A percentile compares a stretch with the other conserved stretches of the same genome.
Evolutionary conservation across 2,888 invertebrate species (phyloP).

Genomic region (Acrocera orbiculus): DNA sequence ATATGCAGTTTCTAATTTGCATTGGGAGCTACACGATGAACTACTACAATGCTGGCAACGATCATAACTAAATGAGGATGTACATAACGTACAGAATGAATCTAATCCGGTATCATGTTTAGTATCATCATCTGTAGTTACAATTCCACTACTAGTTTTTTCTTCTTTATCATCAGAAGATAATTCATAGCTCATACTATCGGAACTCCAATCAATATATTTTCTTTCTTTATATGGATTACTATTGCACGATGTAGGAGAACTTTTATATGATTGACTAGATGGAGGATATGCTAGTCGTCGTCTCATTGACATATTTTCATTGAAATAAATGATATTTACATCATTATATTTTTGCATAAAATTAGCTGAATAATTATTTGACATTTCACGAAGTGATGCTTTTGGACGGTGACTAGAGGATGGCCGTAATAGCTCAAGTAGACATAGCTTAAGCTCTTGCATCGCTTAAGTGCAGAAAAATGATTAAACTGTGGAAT

Average conservation of each 20-base stretch:
- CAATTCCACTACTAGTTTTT: constrained; percentile 4
- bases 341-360: constrained; percentile 26
- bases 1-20: constrained; percentile 21
- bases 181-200: constrained; percentile 22
- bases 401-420: constrained; percentile 22
- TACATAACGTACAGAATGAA: constrained; percentile 30
- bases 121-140: constrained; percentile 1
- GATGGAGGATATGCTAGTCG: constrained; percentile 19
- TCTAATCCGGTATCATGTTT: too few species aligned
- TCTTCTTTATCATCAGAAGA: constrained; percentile 22
- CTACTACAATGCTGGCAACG: constrained; percentile 27
- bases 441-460: constrained; percentile 27
- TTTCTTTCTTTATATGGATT: constrained; percentile 10
- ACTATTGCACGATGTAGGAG: constrained; percentile 18
- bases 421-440: constrained; percentile 23
- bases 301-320: constrained; percentile 31
- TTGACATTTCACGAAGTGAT: constrained; percentile 26
- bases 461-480: too few species aligned
- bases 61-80: constrained; percentile 31
- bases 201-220: constrained; percentile 15
- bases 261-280: constrained; percentile 15
- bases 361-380: constrained; percentile 23
- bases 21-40: constrained; percentile 27
- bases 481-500: too few species aligned
- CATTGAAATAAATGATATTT: constrained; percentile 30